Percentiles rank a stretch among this genome's conserved stretches.
These are phyloP conservation scores for Heliothis virescens DNA, from an alignment of 1,140 invertebrate genomes.

Conservation along the genomic window DNA sequence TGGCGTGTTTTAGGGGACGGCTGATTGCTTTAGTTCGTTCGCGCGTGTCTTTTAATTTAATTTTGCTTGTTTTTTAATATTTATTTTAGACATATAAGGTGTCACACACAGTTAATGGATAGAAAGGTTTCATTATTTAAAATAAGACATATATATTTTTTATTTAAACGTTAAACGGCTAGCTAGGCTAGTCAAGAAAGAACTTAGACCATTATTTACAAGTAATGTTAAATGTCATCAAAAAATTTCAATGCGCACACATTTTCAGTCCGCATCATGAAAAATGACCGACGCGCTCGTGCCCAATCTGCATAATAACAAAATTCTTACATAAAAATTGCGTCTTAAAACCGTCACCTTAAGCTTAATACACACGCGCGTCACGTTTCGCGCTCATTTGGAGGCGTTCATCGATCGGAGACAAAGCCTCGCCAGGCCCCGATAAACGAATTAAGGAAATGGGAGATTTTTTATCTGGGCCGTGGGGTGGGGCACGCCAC, in stretches of 20 bases:
- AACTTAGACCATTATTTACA: too few relatives aligned
- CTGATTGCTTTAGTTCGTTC: conserved; percentile 64
- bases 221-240: too few relatives aligned
- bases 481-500: conserved; percentile 72
- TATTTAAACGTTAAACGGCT: too few relatives aligned
- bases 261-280: conserved; percentile 10
- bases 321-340: conserved; percentile 47
- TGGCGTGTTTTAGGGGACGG: conserved; percentile 67
- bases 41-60: conserved; percentile 48
- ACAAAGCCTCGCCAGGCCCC: conserved; percentile 82
- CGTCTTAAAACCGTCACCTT: conserved; percentile 70
- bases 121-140: too few relatives aligned
- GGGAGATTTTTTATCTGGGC: conserved; percentile 85
- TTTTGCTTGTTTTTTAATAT: conserved; percentile 25
- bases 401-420: conserved; percentile 83
- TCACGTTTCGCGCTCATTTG: conserved; percentile 84
- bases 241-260: background rate
- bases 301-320: conserved; percentile 47
- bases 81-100: background rate
- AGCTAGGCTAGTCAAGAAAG: too few relatives aligned
- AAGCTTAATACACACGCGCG: conserved; percentile 78
- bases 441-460: conserved; percentile 86
- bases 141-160: too few relatives aligned
- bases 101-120: background rate
- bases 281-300: conserved; percentile 25